Conservation (phyloP, 2,888 invertebrate species). For the Sinopyrophorus schimmeli region DNA sequence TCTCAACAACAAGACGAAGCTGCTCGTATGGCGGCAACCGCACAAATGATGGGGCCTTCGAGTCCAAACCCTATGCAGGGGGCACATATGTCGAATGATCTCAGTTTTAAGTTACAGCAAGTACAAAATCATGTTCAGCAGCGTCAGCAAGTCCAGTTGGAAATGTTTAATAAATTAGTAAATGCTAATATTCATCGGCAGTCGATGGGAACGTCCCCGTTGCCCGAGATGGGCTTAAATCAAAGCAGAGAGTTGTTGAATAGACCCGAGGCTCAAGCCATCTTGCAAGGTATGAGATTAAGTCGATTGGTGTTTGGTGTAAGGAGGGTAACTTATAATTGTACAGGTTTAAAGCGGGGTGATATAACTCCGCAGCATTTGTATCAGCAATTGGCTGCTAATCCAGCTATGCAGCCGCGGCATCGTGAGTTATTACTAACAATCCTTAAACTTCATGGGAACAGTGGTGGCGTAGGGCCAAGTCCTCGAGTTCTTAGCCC, state of each 20-base stretch:
- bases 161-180: constrained; percentile 54
- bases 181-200: constrained; percentile 42
- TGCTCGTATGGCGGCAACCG: constrained; percentile 39
- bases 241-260: constrained; percentile 68
- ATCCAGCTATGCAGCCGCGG: constrained; percentile 73
- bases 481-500: constrained; percentile 52
- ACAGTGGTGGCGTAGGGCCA: constrained; percentile 47
- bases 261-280: constrained; percentile 76
- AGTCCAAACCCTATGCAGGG: constrained; percentile 34
- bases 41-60: constrained; percentile 36
- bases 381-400: constrained; percentile 73
- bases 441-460: constrained; percentile 62
- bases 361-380: constrained; percentile 76
- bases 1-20: constrained; percentile 55
- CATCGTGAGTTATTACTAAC: constrained; percentile 73
- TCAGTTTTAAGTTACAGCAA: constrained; percentile 59
- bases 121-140: constrained; percentile 54
- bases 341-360: constrained; percentile 71
- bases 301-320: too few species aligned
- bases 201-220: constrained; percentile 50
- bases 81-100: constrained; percentile 48
- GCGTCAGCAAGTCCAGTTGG: constrained; percentile 49
- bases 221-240: constrained; percentile 56
- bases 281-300: constrained; percentile 66
- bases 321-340: too few species aligned